These are phyloP conservation scores for Ectobius pallidus DNA, from an alignment of 2,888 invertebrate genomes.

Conservation along the genomic window DNA sequence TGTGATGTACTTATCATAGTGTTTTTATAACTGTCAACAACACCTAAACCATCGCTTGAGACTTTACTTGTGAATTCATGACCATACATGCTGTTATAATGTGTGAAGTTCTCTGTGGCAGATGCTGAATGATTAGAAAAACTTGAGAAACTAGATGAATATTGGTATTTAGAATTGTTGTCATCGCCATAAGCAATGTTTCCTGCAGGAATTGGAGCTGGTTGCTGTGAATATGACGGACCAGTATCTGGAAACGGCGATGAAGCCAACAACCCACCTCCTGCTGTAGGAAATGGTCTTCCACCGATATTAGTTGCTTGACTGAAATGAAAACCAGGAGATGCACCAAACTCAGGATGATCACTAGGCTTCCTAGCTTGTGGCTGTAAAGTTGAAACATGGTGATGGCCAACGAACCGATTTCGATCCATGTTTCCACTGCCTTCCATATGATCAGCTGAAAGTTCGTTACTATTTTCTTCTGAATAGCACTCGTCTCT, in stretches of 20 bases:
- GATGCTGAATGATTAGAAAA: constrained; percentile 30
- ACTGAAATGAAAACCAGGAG: constrained; percentile 36
- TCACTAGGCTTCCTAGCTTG: constrained; percentile 27
- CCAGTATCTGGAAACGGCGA: constrained; percentile 31
- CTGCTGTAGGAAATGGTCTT: constrained; percentile 25
- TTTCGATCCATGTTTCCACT: constrained; percentile 19
- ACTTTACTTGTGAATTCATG: constrained; percentile 32
- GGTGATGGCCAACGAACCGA: constrained; percentile 13
- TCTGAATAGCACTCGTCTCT: constrained; percentile 65
- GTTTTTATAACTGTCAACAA: constrained; percentile 12
- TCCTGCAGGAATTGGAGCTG: constrained; percentile 11
- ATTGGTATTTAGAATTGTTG: constrained; percentile 36
- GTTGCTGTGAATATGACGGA: constrained; percentile 7
- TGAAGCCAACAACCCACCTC: constrained; percentile 21
- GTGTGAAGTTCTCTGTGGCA: constrained; percentile 29
- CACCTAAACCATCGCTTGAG: constrained; percentile 5
- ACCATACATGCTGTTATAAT: constrained; percentile 35
- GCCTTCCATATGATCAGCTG: constrained; percentile 28
- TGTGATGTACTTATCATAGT: constrained; percentile 11
- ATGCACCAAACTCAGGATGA: constrained; percentile 36
- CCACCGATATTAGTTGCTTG: constrained; percentile 22
- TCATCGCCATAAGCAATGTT: constrained; percentile 29
- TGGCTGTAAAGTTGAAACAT: neutral
- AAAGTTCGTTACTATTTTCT: constrained; percentile 57
- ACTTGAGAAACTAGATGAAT: constrained; percentile 38